Conservation (phyloP, 53 echinoderm and acorn worm genomes). For the Henricia sp. region DNA sequence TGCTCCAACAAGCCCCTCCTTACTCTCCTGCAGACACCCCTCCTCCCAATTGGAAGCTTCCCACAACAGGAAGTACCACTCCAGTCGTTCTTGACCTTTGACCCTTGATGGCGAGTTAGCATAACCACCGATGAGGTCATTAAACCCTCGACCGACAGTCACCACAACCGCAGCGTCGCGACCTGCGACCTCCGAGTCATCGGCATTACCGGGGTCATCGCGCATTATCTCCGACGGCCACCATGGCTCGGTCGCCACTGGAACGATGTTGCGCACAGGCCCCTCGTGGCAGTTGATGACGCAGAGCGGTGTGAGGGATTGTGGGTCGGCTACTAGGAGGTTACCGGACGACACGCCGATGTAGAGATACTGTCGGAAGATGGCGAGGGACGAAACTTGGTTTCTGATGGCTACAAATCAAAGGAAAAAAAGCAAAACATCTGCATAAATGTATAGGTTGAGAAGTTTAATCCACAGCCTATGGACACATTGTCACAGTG, state of each 20-base stretch:
- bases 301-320: constrained; percentile 71
- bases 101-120: constrained; percentile 81
- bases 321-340: constrained; percentile 80
- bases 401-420: constrained; percentile 62
- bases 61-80: constrained; percentile 87
- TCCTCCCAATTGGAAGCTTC: constrained; percentile 82
- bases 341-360: constrained; percentile 85
- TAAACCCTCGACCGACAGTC: constrained; percentile 88
- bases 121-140: constrained; percentile 85
- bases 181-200: constrained; percentile 14
- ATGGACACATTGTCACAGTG: no score
- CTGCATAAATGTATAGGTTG: no score
- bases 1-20: no score
- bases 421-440: constrained; percentile 2
- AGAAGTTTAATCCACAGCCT: no score
- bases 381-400: constrained; percentile 80
- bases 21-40: constrained; percentile 2
- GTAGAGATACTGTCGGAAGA: constrained; percentile 82
- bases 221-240: constrained; percentile 3
- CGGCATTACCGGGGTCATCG: constrained; percentile 15
- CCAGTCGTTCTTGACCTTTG: constrained; percentile 82
- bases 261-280: constrained; percentile 82
- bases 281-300: constrained; percentile 90
- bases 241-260: constrained; percentile 61
- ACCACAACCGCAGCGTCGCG: constrained; percentile 63